Percentiles rank a stretch among this genome's conserved stretches.
These are phyloP conservation scores for Magallana nippona DNA, from an alignment of 2,888 invertebrate genomes.

Conservation along the genomic window DNA sequence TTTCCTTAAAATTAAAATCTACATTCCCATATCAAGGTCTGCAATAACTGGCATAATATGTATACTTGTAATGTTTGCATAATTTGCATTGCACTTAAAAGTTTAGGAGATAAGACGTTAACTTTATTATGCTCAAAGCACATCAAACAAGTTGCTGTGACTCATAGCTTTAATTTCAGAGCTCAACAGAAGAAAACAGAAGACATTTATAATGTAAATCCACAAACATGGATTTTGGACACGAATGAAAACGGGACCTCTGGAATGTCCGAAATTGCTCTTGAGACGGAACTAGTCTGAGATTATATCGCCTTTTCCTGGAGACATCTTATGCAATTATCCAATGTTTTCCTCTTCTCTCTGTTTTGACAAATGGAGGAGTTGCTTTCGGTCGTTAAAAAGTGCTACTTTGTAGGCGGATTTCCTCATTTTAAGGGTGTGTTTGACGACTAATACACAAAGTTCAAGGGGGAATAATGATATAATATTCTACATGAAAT, in stretches of 20 bases:
- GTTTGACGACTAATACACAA: neutral
- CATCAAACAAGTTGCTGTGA: too few species aligned
- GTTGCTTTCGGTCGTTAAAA: neutral
- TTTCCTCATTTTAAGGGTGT: neutral
- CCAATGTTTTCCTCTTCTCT: neutral
- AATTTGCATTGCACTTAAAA: too few species aligned
- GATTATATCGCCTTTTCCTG: neutral
- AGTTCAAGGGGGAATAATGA: slow-evolving; percentile 7
- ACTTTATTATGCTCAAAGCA: too few species aligned
- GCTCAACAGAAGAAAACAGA: slow-evolving; percentile 55
- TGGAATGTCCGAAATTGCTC: slow-evolving; percentile 61
- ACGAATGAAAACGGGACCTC: slow-evolving; percentile 64
- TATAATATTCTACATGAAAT: neutral
- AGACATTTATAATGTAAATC: slow-evolving; percentile 67
- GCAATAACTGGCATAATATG: too few species aligned
- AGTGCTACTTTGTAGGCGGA: neutral
- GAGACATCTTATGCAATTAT: too few species aligned
- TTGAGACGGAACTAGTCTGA: slow-evolving; percentile 63
- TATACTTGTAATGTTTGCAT: too few species aligned
- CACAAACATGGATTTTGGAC: slow-evolving; percentile 61
- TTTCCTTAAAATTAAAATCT: too few species aligned
- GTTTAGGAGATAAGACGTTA: too few species aligned
- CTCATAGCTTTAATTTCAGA: slow-evolving; percentile 48
- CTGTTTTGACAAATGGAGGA: neutral
- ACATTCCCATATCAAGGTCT: too few species aligned